Conservation (phyloP, 2,113 vertebrate genomes). For the Hippocampus zosterae region DNA sequence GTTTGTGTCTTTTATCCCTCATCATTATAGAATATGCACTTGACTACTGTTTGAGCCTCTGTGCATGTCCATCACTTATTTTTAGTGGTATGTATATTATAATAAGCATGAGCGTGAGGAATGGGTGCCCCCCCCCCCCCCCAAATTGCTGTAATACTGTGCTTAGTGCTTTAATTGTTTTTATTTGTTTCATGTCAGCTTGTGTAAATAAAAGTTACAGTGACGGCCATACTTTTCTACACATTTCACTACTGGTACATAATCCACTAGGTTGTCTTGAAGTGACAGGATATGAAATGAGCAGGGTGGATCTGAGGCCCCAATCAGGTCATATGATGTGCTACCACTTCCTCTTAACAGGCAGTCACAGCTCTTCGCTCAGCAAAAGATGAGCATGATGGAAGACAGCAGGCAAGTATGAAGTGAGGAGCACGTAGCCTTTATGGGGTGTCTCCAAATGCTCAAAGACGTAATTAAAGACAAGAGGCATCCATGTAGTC, state of each 20-base stretch:
- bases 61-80: background rate
- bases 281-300: background rate
- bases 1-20: background rate
- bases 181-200: background rate
- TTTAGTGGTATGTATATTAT: no score
- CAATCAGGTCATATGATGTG: slow-evolving; percentile 47
- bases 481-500: background rate
- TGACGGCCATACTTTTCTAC: background rate
- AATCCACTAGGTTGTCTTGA: background rate
- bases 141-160: background rate
- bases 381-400: background rate
- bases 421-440: background rate
- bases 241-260: background rate
- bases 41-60: background rate
- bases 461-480: slow-evolving; percentile 9
- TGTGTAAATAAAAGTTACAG: background rate
- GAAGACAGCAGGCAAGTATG: background rate
- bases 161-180: background rate
- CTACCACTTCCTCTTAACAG: slow-evolving; percentile 58
- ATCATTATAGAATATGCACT: background rate
- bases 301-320: slow-evolving; percentile 13
- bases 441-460: background rate
- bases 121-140: no score
- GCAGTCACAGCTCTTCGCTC: slow-evolving; percentile 11
- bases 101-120: no score